These are phyloP conservation scores for Leistus spinibarbis DNA, from an alignment of 2,888 invertebrate genomes.

Conservation along the genomic window DNA sequence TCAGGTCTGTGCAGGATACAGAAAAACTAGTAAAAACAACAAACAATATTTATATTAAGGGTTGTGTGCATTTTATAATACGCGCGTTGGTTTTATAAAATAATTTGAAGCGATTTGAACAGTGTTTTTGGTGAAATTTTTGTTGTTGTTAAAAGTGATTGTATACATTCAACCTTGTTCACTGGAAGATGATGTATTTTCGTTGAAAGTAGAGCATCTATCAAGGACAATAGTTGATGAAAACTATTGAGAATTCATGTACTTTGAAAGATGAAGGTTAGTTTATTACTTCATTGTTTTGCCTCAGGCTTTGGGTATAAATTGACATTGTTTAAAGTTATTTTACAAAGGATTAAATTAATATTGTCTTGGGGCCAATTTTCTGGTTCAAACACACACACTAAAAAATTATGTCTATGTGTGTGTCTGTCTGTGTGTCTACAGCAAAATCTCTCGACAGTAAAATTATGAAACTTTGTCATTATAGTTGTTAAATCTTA, in stretches of 20 bases:
- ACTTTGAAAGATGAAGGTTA: slow-evolving; percentile 21
- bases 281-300: slow-evolving; percentile 20
- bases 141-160: slow-evolving; percentile 9
- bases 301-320: not conserved
- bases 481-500: too few species aligned
- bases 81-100: too few species aligned
- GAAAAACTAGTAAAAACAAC: not conserved
- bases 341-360: too few species aligned
- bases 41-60: not conserved
- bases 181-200: slow-evolving; percentile 19
- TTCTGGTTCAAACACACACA: too few species aligned
- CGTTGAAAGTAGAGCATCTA: slow-evolving; percentile 25
- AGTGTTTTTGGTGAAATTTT: not conserved
- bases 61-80: too few species aligned
- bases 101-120: too few species aligned
- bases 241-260: not conserved
- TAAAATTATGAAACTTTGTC: too few species aligned
- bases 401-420: too few species aligned
- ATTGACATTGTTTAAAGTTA: not conserved
- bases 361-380: too few species aligned
- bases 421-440: too few species aligned
- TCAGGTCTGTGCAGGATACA: not conserved
- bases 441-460: too few species aligned
- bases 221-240: slow-evolving; percentile 21
- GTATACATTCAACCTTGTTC: slow-evolving; percentile 8